These are phyloP conservation scores for Anolis carolinensis DNA, from an alignment of 2,113 vertebrate species.

Conservation along the genomic window DNA sequence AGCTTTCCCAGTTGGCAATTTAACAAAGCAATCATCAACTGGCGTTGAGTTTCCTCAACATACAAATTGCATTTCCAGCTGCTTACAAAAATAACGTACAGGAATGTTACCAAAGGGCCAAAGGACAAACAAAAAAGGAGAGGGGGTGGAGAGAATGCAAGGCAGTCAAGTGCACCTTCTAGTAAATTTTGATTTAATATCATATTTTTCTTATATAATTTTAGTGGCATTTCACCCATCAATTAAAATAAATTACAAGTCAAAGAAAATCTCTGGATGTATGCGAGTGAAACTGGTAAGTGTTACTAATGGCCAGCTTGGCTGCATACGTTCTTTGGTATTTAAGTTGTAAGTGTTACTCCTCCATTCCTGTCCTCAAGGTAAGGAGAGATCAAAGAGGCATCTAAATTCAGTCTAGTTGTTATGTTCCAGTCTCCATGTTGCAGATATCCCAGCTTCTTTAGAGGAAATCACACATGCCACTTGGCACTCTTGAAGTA, in stretches of 20 bases:
- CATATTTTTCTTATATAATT: neutral
- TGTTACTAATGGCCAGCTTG: too few relatives aligned
- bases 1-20: neutral
- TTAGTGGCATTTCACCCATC: neutral
- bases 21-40: rapidly evolving
- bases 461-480: too few relatives aligned
- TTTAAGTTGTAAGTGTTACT: neutral
- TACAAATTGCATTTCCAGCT: neutral
- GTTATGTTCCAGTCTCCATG: too few relatives aligned
- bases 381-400: neutral
- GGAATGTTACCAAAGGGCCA: rapidly evolving
- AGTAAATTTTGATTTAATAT: rapidly evolving
- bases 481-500: too few relatives aligned
- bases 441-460: too few relatives aligned
- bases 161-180: neutral
- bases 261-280: neutral
- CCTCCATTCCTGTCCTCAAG: neutral
- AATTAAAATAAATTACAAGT: too few relatives aligned
- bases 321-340: too few relatives aligned
- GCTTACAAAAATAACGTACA: rapidly evolving
- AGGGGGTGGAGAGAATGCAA: neutral
- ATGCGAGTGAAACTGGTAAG: neutral
- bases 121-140: rapidly evolving
- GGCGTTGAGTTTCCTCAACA: neutral
- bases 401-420: neutral